Evolutionary conservation across 2,888 invertebrate genomes (phyloP), one percentile per base, ranked within the genome.

Genomic region (Psylliodes chrysocephalus): DNA sequence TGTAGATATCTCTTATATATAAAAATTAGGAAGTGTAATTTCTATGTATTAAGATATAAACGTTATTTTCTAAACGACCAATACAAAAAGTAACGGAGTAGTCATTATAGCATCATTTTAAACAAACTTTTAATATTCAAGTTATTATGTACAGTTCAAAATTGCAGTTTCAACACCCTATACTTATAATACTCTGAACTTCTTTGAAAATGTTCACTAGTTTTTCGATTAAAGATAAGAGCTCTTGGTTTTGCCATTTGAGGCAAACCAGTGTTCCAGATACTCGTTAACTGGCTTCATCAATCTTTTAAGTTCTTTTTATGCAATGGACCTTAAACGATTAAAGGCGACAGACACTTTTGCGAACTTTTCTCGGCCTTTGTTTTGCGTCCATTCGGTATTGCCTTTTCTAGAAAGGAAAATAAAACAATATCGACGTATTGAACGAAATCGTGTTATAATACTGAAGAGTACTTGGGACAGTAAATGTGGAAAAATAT

Each of bases 241-340:
- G 22, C 46, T 14, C 57, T 17, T 12, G 12, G 44, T 54, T 54
- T 22, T 38, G 38, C 40, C 22, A 19, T 15, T 44, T 14, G 15
- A 28, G 44, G 18, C 42, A 18, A 30, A 55, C 15, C 15, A 15
- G 8, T 49, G 30, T 38, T 51, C 7, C 47, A 25, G 14, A 25
- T 49, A 44, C 59, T 57, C 47, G 47, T 57, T 57, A 57, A 59
- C 59, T 59, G 40, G 49, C 49, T 59, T 49, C 59, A 59, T 59
- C 59, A 59, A 59, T 59, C 59, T 59, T 40, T n/a, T 49, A 40
- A 51, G 49, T 51, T 51, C 49, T 59, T 49, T 59, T 59, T 59
- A 46, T 59, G 49, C 49, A 59, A 49, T 51, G 49, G 15, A 59
- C 49, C 59, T 38, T 30, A 49, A 59, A 19, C 40, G 38, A 49